A percentile compares a stretch with the other conserved stretches of the same genome.
These are phyloP conservation scores for Coregonus ussuriensis DNA, from an alignment of 2,797 vertebrate genomes.

Conservation along the genomic window DNA sequence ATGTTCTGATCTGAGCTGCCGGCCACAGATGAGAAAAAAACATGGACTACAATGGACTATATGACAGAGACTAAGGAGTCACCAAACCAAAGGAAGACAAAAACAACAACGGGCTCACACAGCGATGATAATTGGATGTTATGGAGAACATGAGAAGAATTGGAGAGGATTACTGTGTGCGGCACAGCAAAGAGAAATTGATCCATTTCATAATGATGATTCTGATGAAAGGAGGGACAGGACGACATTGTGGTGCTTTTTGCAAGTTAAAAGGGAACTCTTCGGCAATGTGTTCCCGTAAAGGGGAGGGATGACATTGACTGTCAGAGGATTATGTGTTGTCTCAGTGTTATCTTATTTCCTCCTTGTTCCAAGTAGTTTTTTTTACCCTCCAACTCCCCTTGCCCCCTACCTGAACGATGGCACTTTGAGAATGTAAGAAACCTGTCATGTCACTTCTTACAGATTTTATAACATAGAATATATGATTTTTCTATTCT, in stretches of 20 bases:
- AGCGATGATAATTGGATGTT: constrained; percentile 1
- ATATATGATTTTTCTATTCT: constrained; percentile 31
- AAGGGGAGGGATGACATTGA: constrained; percentile 19
- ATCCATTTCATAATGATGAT: constrained; percentile 7
- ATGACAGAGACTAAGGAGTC: background rate
- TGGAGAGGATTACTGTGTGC: constrained; percentile 15
- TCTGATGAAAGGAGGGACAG: background rate
- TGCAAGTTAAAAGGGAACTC: constrained; percentile 54
- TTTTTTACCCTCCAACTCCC: constrained; percentile 37
- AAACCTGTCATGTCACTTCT: constrained; percentile 55
- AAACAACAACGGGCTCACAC: constrained; percentile 8
- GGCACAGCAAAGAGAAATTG: background rate
- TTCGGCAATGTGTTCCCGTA: constrained; percentile 43
- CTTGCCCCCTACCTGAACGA: constrained; percentile 32
- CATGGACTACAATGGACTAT: background rate
- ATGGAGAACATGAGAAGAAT: constrained; percentile 20
- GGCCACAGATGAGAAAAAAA: background rate
- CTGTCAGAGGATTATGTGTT: constrained; percentile 49
- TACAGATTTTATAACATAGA: constrained; percentile 31
- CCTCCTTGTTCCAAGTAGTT: constrained; percentile 41
- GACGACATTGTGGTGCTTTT: constrained; percentile 39
- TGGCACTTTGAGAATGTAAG: constrained; percentile 57
- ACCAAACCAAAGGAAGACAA: constrained; percentile 11
- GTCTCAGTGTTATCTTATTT: constrained; percentile 37
- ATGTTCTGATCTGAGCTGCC: constrained; percentile 70